A percentile compares a stretch with the other conserved stretches of the same genome.
These are phyloP conservation scores for Trichogramma evanescens DNA, from an alignment of 2,888 invertebrate species.

Conservation along the genomic window DNA sequence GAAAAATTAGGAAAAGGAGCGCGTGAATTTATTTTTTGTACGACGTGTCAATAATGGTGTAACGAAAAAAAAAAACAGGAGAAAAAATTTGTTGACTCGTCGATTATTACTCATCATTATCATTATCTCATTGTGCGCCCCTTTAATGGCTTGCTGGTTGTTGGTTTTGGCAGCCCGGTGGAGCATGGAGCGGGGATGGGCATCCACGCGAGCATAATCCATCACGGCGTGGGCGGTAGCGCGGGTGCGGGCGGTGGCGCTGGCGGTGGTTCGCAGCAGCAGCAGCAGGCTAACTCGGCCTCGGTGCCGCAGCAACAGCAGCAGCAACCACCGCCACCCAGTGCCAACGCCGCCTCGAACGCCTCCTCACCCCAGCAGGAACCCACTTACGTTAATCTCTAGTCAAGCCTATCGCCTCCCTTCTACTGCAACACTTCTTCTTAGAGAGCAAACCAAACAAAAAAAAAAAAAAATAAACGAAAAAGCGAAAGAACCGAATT, in stretches of 20 bases:
- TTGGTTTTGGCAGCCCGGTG: constrained; percentile 50
- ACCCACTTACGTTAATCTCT: constrained; percentile 91
- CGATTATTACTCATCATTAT: too few species aligned
- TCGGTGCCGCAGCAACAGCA: constrained; percentile 30
- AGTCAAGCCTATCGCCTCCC: constrained; percentile 55
- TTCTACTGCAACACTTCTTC: constrained; percentile 49
- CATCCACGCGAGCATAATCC: constrained; percentile 48
- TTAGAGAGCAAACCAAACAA: constrained; percentile 33
- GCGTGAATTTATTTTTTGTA: too few species aligned
- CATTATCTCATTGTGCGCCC: constrained; percentile 33
- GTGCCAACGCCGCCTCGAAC: constrained; percentile 52
- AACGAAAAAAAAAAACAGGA: too few species aligned
- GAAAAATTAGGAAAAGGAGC: background rate
- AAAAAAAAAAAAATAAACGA: background rate
- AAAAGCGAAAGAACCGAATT: background rate
- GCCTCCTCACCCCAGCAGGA: constrained; percentile 60
- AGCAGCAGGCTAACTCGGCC: constrained; percentile 42
- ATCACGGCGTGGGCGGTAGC: constrained; percentile 48
- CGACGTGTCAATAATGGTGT: too few species aligned
- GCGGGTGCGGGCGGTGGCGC: constrained; percentile 48
- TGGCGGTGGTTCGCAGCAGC: constrained; percentile 37
- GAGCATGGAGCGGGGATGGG: constrained; percentile 52
- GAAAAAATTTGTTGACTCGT: too few species aligned
- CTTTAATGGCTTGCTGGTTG: constrained; percentile 47
- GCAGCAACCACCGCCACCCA: constrained; percentile 44